Base-by-base conservation (phyloP, 2,797 vertebrate species). In the Tokudaia muenninki region DNA sequence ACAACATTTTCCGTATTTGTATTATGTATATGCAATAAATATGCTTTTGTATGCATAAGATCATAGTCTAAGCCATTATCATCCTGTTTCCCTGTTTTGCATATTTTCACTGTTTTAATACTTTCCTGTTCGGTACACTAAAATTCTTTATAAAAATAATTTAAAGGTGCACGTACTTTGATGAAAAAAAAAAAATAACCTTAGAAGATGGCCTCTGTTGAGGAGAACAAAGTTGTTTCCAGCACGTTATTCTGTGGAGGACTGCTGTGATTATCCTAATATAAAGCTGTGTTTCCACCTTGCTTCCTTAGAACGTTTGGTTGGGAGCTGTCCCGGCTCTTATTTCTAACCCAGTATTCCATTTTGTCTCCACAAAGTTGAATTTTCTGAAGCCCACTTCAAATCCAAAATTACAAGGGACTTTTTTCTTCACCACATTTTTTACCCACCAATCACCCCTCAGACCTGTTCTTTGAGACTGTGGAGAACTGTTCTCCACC, bases 271-370 rank as follows among this genome's bases (percentile, higher is more conserved):
- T 61, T 44, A 70, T 83, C 47, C 37, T 90, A 16, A 87, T 12
- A 6, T 34, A 87, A 65, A 72, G 75, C 52, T 92, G 34, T n/a
- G 21, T 80, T 92, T 19, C 37, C 50, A 12, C 37, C 17, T 65
- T 13, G 12, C 55, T 95, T 87, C 29, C 88, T 86, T 11, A 84
- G 34, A 77, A 87, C 61, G 14, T 75, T 92, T 75, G 63, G 9
- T 52, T 78, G 6, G 13, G 79, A 81, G 4, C 34, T 72, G 0
- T 59, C 67, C 4, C 22, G 12, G 16, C 52, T 96, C 29, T 67
- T 89, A 77, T 86, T 95, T 94, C 74, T 87, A 81, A 34, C 41
- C 24, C 2, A 55, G 75, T n/a, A 52, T 75, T 94, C 90, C 9
- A 61, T 72, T 82, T 77, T 77, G 55, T 80, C 92, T 82, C 92